Evolutionary conservation across 2,888 invertebrate species (phyloP).

Genomic region (Oasisia sp.): DNA sequence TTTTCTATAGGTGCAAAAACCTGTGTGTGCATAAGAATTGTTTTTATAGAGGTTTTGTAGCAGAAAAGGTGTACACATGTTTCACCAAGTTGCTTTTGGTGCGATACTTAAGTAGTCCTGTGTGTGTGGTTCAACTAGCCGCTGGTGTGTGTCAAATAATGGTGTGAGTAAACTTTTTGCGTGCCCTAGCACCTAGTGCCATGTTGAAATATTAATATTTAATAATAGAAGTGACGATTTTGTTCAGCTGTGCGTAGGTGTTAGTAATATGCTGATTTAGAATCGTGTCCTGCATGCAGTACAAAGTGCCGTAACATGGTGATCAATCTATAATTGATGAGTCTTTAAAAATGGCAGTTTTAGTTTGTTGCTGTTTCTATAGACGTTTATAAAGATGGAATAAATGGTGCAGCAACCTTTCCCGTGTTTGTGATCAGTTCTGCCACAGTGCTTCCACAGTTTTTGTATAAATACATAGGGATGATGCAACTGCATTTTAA

Average conservation of each 20-base stretch:
- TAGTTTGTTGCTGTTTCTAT: neutral
- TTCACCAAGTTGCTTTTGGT: too few species aligned
- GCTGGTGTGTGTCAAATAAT: neutral
- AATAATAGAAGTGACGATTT: neutral
- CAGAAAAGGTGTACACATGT: too few species aligned
- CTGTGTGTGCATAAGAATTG: too few species aligned
- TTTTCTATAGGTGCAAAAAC: too few species aligned
- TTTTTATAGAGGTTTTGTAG: too few species aligned
- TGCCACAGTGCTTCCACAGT: neutral
- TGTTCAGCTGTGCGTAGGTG: neutral
- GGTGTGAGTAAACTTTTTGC: neutral
- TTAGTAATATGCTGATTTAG: neutral
- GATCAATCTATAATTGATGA: neutral
- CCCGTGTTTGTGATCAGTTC: neutral
- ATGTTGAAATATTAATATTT: neutral
- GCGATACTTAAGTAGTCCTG: too few species aligned
- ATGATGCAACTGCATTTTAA: neutral
- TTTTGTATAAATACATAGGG: neutral
- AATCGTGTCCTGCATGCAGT: neutral
- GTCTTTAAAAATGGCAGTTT: neutral
- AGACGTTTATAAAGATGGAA: neutral
- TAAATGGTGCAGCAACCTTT: neutral
- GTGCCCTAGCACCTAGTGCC: neutral
- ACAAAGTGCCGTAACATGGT: neutral
- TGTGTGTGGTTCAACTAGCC: too few species aligned